Conservation (phyloP, 2,113 vertebrate genomes). For the Alligator sinensis region DNA sequence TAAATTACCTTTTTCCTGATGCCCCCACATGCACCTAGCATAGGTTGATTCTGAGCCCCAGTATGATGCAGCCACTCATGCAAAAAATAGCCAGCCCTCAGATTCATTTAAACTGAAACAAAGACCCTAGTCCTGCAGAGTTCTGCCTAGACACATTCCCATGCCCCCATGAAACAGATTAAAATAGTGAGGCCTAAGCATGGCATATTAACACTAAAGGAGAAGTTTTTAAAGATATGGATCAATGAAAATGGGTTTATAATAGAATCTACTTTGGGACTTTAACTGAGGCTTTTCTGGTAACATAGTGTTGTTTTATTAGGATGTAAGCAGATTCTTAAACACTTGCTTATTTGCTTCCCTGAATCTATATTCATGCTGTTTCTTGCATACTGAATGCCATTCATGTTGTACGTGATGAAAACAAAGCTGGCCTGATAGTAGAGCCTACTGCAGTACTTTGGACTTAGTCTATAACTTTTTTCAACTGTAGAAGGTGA, state of each 20-base stretch:
- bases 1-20: too few species aligned
- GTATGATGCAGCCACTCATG: too few species aligned
- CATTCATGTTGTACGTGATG: too few species aligned
- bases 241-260: neutral
- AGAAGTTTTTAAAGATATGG: neutral
- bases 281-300: neutral
- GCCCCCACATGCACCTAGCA: too few species aligned
- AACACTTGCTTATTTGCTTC: neutral
- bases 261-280: neutral
- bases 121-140: neutral
- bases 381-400: too few species aligned
- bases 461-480: neutral
- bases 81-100: neutral
- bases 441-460: neutral
- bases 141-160: neutral
- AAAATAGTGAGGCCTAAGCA: neutral
- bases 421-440: neutral
- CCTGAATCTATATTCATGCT: too few species aligned
- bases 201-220: too few species aligned
- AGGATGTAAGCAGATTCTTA: neutral
- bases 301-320: neutral
- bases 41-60: too few species aligned
- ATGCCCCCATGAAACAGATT: neutral
- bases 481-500: neutral
- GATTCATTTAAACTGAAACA: neutral